A percentile compares a stretch with the other conserved stretches of the same genome.
Conservation (phyloP, 2,888 invertebrate genomes). For the Catocala fraxini region DNA sequence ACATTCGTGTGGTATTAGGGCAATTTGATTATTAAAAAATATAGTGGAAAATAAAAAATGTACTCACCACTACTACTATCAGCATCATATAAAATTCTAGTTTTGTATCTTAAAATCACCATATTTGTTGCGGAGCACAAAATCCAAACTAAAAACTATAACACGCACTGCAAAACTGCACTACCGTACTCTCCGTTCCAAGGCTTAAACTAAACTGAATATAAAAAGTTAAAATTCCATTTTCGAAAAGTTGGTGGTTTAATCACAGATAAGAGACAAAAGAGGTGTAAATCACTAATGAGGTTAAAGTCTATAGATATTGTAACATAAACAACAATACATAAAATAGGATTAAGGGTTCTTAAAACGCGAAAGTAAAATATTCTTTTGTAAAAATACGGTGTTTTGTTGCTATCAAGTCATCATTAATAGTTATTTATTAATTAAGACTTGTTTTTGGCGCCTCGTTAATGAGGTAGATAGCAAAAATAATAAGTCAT, state of each 20-base stretch:
- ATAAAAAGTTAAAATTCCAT: constrained; percentile 25
- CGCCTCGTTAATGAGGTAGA: background rate
- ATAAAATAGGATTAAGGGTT: background rate
- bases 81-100: constrained; percentile 10
- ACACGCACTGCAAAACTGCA: constrained; percentile 18
- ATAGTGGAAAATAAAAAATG: background rate
- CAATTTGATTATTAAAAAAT: too few relatives aligned
- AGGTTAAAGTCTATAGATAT: constrained; percentile 48
- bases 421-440: background rate
- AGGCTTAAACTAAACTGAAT: constrained; percentile 39
- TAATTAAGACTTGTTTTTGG: constrained; percentile 10
- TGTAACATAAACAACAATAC: constrained; percentile 11
- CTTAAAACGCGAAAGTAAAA: background rate
- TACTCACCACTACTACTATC: constrained; percentile 20
- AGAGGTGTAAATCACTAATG: constrained; percentile 47
- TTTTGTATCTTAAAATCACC: constrained; percentile 25
- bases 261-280: constrained; percentile 42
- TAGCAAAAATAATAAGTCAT: background rate
- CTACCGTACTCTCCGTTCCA: constrained; percentile 20
- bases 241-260: constrained; percentile 23
- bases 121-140: constrained; percentile 2
- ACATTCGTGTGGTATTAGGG: too few relatives aligned
- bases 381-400: constrained; percentile 15
- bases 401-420: background rate
- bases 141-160: background rate